Conservation (phyloP, 2,113 vertebrate genomes). For the Morone chrysops region DNA sequence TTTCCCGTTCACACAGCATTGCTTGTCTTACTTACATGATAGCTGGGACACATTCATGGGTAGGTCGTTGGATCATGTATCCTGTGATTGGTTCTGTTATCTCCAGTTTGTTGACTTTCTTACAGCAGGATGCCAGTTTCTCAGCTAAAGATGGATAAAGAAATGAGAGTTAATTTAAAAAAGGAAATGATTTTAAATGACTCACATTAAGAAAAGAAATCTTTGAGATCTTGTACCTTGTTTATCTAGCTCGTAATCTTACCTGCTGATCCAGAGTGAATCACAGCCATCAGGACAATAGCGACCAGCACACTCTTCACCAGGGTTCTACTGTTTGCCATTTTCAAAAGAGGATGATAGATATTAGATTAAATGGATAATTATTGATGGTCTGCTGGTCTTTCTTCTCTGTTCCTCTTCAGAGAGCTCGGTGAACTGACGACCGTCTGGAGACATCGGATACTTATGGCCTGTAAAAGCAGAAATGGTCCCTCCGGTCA, state of each 20-base stretch:
- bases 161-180: background rate
- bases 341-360: constrained; percentile 14
- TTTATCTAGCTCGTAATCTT: background rate
- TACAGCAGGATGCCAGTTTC: constrained; percentile 61
- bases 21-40: constrained; percentile 62
- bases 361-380: background rate
- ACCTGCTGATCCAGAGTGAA: constrained; percentile 26
- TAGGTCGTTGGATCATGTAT: background rate
- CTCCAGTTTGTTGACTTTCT: background rate
- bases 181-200: background rate
- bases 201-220: too few relatives aligned
- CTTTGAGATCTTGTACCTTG: background rate
- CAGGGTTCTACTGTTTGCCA: constrained; percentile 34
- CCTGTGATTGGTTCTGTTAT: constrained; percentile 27
- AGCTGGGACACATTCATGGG: constrained; percentile 43
- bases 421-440: constrained; percentile 27
- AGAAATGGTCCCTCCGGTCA: constrained; percentile 50
- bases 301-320: constrained; percentile 33
- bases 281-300: constrained; percentile 21
- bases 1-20: background rate
- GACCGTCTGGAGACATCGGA: fast-evolving
- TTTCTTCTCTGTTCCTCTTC: constrained; percentile 12
- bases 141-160: background rate
- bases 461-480: constrained; percentile 57
- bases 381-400: background rate